Evolutionary conservation across 2,888 invertebrate species (phyloP), one percentile per base, ranked within the genome.

Genomic region (Drosophila merina): DNA sequence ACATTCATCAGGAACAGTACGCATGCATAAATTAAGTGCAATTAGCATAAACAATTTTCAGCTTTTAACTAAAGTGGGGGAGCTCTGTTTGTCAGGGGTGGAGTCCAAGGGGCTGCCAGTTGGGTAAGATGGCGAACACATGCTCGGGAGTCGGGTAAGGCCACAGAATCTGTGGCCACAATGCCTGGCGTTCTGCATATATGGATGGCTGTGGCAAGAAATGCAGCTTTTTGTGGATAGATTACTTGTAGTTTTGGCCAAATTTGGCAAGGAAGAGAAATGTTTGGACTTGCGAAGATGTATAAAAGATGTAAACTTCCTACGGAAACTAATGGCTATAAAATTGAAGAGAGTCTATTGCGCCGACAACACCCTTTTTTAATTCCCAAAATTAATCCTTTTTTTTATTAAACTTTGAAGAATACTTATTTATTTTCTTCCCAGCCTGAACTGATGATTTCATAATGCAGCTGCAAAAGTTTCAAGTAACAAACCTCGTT

Each of bases 11-110:
- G 33, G 62, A 45, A 28, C 51, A 56, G 31, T 64, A 71, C 83
- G 70, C 69, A 82, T 88, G 88, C 87, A 85, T 85, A 85, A 88
- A 85, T 85, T 88, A 88, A 80, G 76, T 71, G 76, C 85, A 88
- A 85, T 85, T 85, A 88, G 88, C 84, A 85, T 85, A 85, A 88
- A 88, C 81, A 88, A 80, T 88, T 88, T 85, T 72, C 78, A 71
- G 86, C 88, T 80, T 71, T 83, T 88, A 74, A 54, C 72, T 59
- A 50, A 30, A 7, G 30, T 10, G 49, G 26, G 52, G 57, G 52
- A 33, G n/a, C 36, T 12, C 55, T 59, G 47, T 33, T 33, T 36
- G 57, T 10, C 10, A 5, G 10, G 33, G 33, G 33, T n/a, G 33
- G 36, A 36, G 36, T 36, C 36, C n/a, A n/a, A 36, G 36, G 12